Base-by-base conservation (phyloP, 2,113 vertebrate species). In the Dasyurus viverrinus region DNA sequence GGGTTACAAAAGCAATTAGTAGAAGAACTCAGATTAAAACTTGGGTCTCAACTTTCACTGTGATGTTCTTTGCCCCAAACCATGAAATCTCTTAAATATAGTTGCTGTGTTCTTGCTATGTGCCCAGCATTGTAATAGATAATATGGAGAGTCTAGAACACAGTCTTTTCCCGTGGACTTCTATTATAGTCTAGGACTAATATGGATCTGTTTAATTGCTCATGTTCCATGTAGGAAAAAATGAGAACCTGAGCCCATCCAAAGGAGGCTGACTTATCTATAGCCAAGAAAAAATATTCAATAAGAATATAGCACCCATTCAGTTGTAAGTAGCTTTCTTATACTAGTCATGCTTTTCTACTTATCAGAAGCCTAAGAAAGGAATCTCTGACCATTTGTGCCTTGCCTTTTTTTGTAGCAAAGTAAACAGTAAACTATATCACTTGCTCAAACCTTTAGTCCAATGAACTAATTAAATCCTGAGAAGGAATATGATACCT, bases 21-120 rank as follows among this genome's bases (percentile, higher is more conserved):
- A 5, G 60, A 48, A 53, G 53, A 93, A 30, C 19, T 91, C 11
- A 24, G 14, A 93, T 90, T 91, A 94, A 91, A 96, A 91, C 12
- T 16, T 27, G 68, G 36, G 5, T 76, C 36, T 76, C 68, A 76
- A 76, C 60, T 76, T n/a, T n/a, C 16, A 76, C 1, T 19, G 16
- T 19, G 36, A n/a, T 76, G 16, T 76, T n/a, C 36, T 76, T 76
- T 76, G 36, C 14, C 68, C 16, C 19, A 76, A 76, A 76, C 36
- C 5, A n/a, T 4, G 7, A 76, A n/a, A n/a, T 36, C 68, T n/a
- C 14, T 76, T n/a, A 76, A n/a, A n/a, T 55, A 30, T 55, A 25
- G 24, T 84, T 42, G 19, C 7, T 84, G 7, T 42, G n/a, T 84
- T 84, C 36, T n/a, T 84, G 3, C 6, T 22, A 84, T 84, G 68